phyloP scores from a whole-genome alignment of 2,113 vertebrate species.

The Eulemur rufifrons region DNA sequence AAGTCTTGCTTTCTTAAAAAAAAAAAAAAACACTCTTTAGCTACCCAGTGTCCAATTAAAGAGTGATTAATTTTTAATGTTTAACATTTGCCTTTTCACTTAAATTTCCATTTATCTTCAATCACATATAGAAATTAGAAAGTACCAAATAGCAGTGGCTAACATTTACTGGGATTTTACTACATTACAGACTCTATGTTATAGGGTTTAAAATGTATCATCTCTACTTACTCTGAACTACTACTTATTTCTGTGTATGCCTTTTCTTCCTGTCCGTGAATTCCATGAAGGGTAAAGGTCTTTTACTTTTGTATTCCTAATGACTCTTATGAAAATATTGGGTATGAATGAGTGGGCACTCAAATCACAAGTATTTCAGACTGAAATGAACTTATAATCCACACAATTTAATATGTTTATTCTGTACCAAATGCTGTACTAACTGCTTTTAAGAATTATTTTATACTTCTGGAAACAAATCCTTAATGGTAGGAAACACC shows the following conservation, averaged over 20 bases:
- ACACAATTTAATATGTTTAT: neutral
- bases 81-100: neutral
- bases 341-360: neutral
- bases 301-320: slow-evolving; percentile 26
- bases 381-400: neutral
- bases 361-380: slow-evolving; percentile 29
- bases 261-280: neutral
- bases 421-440: neutral
- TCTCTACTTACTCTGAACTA: neutral
- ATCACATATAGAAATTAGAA: neutral
- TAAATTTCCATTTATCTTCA: neutral
- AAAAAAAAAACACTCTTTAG: neutral
- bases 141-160: neutral
- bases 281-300: neutral
- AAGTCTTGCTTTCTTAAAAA: neutral
- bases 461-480: slow-evolving; percentile 23
- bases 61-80: neutral
- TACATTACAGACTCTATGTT: neutral
- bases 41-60: neutral
- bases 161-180: slow-evolving; percentile 25
- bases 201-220: neutral
- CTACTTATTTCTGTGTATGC: neutral
- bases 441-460: slow-evolving; percentile 1
- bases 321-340: neutral
- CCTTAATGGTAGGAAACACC: slow-evolving; percentile 20